Base-by-base conservation (phyloP, 2,113 vertebrate species). In the Coreoperca whiteheadi region DNA sequence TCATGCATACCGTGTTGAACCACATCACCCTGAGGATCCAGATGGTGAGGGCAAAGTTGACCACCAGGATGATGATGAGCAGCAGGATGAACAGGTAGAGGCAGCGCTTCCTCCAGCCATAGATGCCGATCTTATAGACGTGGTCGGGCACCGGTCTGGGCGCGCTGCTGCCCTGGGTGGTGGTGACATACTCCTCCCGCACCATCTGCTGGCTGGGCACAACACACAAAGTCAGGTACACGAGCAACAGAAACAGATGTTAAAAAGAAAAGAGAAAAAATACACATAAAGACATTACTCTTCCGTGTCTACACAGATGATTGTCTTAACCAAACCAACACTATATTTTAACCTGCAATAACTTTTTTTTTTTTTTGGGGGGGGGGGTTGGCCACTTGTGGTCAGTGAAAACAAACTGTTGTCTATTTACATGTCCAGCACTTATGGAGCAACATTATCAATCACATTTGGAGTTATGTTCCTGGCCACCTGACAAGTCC, bases 21-120 rank as follows among this genome's bases (percentile, higher is more conserved):
- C 98, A 98, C 98, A 99, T 99, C 88, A 99, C 97, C 94, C 96
- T 95, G 73, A 99, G 93, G 93, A 99, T 98, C 98, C 98, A 99
- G 89, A 99, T 97, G 59, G 97, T 97, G 77, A 99, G 96, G 82
- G 97, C 97, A 76, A 99, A 94, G 93, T 99, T 99, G 91, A 99
- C 96, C 65, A 99, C 95, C 63, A 99, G 93, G 89, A 98, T 94
- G 94, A 97, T 90, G 80, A 99, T 95, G 77, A 99, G 94, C 79
- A 99, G 96, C 37, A 99, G 96, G 57, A 99, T 96, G 64, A 99
- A 97, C 8, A 99, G 92, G 94, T 99, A 99, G 74, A 99, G 98
- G 89, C 97, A 99, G 54, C 98, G 97, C 84, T 99, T 99, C 92
- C 98, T 97, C 98, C 98, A 99, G 87, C 98, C 98, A 8, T 99